Evolutionary conservation across 2,113 vertebrate species (phyloP).

Genomic region (Gymnobelideus leadbeateri): DNA sequence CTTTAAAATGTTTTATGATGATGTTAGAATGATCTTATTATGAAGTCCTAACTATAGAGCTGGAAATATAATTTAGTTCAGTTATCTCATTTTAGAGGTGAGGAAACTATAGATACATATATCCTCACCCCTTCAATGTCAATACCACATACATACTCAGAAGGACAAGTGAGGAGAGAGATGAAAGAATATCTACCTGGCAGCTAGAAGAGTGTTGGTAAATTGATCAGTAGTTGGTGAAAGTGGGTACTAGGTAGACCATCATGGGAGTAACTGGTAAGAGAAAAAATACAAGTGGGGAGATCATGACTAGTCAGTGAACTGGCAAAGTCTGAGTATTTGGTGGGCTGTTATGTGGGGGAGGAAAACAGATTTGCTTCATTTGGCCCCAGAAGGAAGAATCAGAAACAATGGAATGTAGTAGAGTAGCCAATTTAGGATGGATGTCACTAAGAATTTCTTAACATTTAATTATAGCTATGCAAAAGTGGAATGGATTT

Average conservation of each 20-base stretch:
- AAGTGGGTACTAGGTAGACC: neutral
- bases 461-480: neutral
- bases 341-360: neutral
- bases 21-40: neutral
- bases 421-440: neutral
- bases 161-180: neutral
- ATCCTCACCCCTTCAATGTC: neutral
- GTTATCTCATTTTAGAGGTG: neutral
- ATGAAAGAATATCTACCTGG: neutral
- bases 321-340: neutral
- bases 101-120: neutral
- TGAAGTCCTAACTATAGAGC: neutral
- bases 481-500: neutral
- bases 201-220: neutral
- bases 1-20: neutral
- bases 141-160: neutral
- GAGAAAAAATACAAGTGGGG: neutral
- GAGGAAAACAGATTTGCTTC: neutral
- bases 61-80: neutral
- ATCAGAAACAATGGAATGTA: neutral
- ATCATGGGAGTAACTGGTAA: neutral
- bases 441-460: neutral
- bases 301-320: neutral
- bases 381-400: neutral
- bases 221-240: neutral